These are phyloP conservation scores for Xenentodon cancila DNA, from an alignment of 2,797 vertebrate genomes.

Conservation along the genomic window DNA sequence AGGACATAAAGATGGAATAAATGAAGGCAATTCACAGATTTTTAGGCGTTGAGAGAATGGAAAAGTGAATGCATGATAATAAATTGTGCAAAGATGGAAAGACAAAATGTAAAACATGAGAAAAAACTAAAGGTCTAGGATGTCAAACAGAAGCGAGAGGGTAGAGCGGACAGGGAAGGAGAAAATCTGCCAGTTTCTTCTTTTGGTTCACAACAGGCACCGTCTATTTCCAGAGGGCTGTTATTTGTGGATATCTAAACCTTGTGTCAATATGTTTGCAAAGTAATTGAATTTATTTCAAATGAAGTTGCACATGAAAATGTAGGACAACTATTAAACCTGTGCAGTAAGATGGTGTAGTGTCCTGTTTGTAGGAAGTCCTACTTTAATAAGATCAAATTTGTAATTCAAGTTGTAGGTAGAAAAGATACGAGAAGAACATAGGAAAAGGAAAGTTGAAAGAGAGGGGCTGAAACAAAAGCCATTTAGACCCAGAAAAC, in stretches of 20 bases:
- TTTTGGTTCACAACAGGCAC: conserved; percentile 72
- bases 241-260: conserved; percentile 78
- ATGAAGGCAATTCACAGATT: conserved; percentile 27
- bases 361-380: conserved; percentile 5
- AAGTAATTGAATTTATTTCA: conserved; percentile 54
- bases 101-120: conserved; percentile 13
- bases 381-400: neutral
- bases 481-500: conserved; percentile 20
- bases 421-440: conserved; percentile 1
- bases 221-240: conserved; percentile 80
- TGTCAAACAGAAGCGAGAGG: conserved; percentile 22
- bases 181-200: conserved; percentile 62
- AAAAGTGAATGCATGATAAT: conserved; percentile 12
- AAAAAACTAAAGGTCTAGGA: conserved; percentile 1
- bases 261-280: conserved; percentile 54
- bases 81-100: conserved; percentile 26
- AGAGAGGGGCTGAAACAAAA: conserved; percentile 1
- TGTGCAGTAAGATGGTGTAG: neutral
- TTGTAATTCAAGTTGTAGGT: neutral
- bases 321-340: conserved; percentile 22
- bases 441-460: neutral
- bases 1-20: neutral
- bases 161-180: conserved; percentile 30
- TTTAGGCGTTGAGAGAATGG: conserved; percentile 6
- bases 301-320: conserved; percentile 44